Evolutionary conservation across 1,140 invertebrate genomes (phyloP), one percentile per base, ranked within the genome.

Genomic region (Lordiphosa clarofinis): DNA sequence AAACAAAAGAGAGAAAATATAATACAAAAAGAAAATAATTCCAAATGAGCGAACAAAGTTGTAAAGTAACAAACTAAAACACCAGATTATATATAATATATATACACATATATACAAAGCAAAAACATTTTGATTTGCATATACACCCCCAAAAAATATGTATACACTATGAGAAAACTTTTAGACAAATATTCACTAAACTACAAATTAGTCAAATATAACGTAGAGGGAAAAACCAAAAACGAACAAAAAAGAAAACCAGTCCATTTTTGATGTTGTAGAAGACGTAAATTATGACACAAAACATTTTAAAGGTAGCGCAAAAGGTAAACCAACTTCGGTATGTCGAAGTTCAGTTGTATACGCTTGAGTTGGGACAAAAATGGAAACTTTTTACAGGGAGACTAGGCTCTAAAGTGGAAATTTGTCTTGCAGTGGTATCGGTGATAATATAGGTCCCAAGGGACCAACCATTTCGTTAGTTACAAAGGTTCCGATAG

Each of bases 241-340:
- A 19, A 19, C 47, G 43, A 39, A 64, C 40, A 52, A 44, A 62
- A 39, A 64, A 46, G 47, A 44, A 62, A 46, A 60, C 57, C 74
- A 81, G 75, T 79, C 76, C 76, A 81, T 81, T 81, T 76, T 81
- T 76, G 76, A 81, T 81, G 76, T 82, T 82, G 73, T 82, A 84
- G 60, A 28, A 13, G 28, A 31, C 0, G 28, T 31, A 53, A 39
- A 52, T 44, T 70, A 19, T n/a, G 15, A 46, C 35, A 40, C 6
- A 49, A 40, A 62, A 50, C 59, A 48, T 50, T 50, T 31, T 31
- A 31, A 31, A 31, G 54, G 37, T 61, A 10, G 56, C 8, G 13
- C 43, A 43, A 67, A 65, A 60, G 39, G 52, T 47, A 56, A 50
- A 33, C 56, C 40, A 8, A 31, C 28, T 31, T 31, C 7, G 28